Evolutionary conservation across 1,140 invertebrate species (phyloP).

Genomic region (Nymphalis io): DNA sequence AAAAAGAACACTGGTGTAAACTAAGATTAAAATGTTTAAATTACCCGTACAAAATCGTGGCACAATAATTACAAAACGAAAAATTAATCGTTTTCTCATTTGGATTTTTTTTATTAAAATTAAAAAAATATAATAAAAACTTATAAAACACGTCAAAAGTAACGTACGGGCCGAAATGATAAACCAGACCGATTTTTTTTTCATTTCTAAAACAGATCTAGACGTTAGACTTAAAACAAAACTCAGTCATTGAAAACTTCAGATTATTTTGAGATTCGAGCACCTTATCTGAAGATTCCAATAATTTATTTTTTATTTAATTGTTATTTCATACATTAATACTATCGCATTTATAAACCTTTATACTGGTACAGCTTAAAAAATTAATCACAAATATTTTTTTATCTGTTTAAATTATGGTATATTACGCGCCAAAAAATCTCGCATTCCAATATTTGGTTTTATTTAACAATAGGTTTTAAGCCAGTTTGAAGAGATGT

Average conservation of each 20-base stretch:
- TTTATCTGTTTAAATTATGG: slow-evolving; percentile 33
- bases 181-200: slow-evolving; percentile 32
- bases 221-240: slow-evolving; percentile 53
- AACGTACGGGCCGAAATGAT: slow-evolving; percentile 55
- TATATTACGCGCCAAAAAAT: slow-evolving; percentile 11
- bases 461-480: slow-evolving; percentile 57
- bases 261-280: slow-evolving; percentile 72
- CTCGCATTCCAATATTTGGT: slow-evolving; percentile 47
- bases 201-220: slow-evolving; percentile 61
- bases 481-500: slow-evolving; percentile 41
- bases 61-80: slow-evolving; percentile 52
- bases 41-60: slow-evolving; percentile 71
- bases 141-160: slow-evolving; percentile 27
- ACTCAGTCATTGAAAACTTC: slow-evolving; percentile 76
- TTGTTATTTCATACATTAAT: slow-evolving; percentile 46
- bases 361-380: slow-evolving; percentile 23
- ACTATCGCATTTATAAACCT: slow-evolving; percentile 30
- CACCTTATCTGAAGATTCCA: slow-evolving; percentile 73
- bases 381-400: slow-evolving; percentile 25
- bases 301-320: slow-evolving; percentile 54
- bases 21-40: slow-evolving; percentile 46
- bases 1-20: slow-evolving; percentile 38
- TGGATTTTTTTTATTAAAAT: slow-evolving; percentile 20
- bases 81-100: slow-evolving; percentile 38
- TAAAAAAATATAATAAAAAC: slow-evolving; percentile 18